Percentiles rank a stretch among this genome's conserved stretches.
Evolutionary conservation across 2,888 invertebrate genomes (phyloP).

Genomic region (Cephus rjabovi): DNA sequence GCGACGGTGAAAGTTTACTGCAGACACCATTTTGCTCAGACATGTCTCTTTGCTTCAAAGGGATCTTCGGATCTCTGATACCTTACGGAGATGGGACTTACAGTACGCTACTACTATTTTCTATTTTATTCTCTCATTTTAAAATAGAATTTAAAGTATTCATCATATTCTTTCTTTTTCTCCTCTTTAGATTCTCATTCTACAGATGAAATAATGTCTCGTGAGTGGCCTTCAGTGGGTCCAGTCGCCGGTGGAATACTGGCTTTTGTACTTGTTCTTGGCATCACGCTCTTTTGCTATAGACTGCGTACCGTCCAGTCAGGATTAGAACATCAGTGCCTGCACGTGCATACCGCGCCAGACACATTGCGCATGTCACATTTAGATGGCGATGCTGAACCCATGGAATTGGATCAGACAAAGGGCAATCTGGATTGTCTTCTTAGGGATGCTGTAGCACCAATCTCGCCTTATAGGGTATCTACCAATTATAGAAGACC

Average conservation of each 20-base stretch:
- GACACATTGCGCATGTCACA: slow-evolving; percentile 80
- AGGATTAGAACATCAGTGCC: slow-evolving; percentile 68
- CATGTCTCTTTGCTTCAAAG: slow-evolving; percentile 86
- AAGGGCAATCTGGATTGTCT: slow-evolving; percentile 73
- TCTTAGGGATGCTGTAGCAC: slow-evolving; percentile 75
- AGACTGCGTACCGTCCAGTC: slow-evolving; percentile 71
- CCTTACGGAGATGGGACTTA: slow-evolving; percentile 83
- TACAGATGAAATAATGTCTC: slow-evolving; percentile 51
- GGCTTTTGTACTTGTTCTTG: slow-evolving; percentile 83
- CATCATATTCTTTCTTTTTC: neutral
- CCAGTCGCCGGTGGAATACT: slow-evolving; percentile 89
- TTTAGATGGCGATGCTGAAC: slow-evolving; percentile 77
- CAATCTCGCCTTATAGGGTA: slow-evolving; percentile 89
- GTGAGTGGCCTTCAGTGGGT: slow-evolving; percentile 77
- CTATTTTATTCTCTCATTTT: neutral
- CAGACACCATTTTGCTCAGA: slow-evolving; percentile 82
- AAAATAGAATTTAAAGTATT: neutral
- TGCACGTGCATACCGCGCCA: slow-evolving; percentile 66
- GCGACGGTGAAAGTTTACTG: slow-evolving; percentile 78
- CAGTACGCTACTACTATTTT: slow-evolving; percentile 47
- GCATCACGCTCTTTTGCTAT: slow-evolving; percentile 87
- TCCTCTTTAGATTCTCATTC: slow-evolving; percentile 57
- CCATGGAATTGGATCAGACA: slow-evolving; percentile 55
- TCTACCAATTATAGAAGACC: slow-evolving; percentile 84
- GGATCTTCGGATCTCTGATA: slow-evolving; percentile 83